Conservation (phyloP, 1,140 invertebrate genomes). For the Ceratosolen solmsi region DNA sequence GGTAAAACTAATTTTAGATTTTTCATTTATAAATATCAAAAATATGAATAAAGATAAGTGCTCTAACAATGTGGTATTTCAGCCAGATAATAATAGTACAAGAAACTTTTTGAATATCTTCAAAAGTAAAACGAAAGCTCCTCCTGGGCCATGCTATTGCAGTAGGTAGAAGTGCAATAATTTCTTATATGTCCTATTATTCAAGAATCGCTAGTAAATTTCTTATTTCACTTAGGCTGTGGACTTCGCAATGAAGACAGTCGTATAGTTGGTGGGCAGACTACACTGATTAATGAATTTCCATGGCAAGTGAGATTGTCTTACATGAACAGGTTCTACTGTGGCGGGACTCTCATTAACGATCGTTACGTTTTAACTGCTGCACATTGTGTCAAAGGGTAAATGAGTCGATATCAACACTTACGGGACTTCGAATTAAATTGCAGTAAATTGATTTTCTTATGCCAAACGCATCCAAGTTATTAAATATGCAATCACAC, state of each 20-base stretch:
- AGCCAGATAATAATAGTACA: slow-evolving; percentile 41
- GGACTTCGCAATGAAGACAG: slow-evolving; percentile 84
- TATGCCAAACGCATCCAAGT: neutral
- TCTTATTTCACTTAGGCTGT: slow-evolving; percentile 78
- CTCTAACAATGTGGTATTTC: neutral
- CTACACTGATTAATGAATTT: slow-evolving; percentile 82
- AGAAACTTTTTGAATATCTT: slow-evolving; percentile 69
- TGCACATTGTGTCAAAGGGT: slow-evolving; percentile 90
- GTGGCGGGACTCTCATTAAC: slow-evolving; percentile 87
- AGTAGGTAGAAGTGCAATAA: neutral
- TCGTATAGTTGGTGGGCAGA: slow-evolving; percentile 84
- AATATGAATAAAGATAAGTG: no score
- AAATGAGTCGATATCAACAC: slow-evolving; percentile 54
- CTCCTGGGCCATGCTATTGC: slow-evolving; percentile 60
- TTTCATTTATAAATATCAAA: no score
- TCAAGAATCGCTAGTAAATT: no score
- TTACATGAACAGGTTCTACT: slow-evolving; percentile 89
- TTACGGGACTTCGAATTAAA: slow-evolving; percentile 20
- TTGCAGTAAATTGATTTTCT: slow-evolving; percentile 21
- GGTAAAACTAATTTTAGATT: no score
- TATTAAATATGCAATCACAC: no score
- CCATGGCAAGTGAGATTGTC: slow-evolving; percentile 87
- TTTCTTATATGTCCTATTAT: no score
- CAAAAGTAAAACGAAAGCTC: slow-evolving; percentile 63
- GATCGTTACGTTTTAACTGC: slow-evolving; percentile 87